These are phyloP conservation scores for Byasa hedistus DNA, from an alignment of 2,888 invertebrate genomes.

Conservation along the genomic window DNA sequence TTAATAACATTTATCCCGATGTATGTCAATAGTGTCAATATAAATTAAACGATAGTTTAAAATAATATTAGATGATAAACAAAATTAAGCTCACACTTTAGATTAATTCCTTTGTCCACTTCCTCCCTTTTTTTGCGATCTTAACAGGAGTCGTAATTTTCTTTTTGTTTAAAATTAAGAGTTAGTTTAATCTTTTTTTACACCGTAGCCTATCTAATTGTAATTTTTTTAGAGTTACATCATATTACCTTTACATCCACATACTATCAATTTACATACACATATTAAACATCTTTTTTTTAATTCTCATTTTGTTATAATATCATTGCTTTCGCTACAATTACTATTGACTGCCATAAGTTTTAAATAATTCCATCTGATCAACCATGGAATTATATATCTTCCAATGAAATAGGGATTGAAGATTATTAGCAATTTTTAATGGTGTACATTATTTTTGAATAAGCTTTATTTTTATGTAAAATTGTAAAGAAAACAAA, in stretches of 20 bases:
- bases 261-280: background rate
- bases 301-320: background rate
- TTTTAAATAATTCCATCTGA: no score
- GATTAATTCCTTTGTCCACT: background rate
- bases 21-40: slow-evolving; percentile 11
- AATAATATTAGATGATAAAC: background rate
- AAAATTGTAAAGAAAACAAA: no score
- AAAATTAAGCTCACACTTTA: background rate
- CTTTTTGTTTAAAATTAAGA: background rate
- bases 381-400: no score
- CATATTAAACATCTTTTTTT: background rate
- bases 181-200: background rate
- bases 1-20: slow-evolving; percentile 29
- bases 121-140: background rate
- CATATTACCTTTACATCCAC: background rate
- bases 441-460: background rate
- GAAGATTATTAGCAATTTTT: background rate
- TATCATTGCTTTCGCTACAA: no score
- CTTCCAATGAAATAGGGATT: background rate
- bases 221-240: background rate
- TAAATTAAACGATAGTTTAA: slow-evolving; percentile 25
- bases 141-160: background rate
- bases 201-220: background rate
- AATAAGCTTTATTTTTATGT: background rate
- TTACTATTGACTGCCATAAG: no score